Conservation (phyloP, 2,888 invertebrate species). For the Limnephilus rhombicus region DNA sequence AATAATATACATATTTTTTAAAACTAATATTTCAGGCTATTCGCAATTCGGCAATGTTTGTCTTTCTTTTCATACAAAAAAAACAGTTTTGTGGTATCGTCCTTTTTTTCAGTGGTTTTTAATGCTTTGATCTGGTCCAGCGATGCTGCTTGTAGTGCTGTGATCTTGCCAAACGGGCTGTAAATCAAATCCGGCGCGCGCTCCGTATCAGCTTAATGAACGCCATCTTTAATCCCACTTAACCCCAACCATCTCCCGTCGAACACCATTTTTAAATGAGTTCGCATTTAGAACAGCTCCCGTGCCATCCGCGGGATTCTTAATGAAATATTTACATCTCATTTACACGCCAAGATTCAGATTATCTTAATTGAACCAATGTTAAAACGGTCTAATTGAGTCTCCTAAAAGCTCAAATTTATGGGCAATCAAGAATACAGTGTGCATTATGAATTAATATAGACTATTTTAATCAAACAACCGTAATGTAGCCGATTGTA, state of each 20-base stretch:
- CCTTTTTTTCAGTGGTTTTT: neutral
- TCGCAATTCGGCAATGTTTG: too few relatives aligned
- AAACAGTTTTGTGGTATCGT: neutral
- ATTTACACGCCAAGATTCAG: neutral
- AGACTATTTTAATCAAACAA: too few relatives aligned
- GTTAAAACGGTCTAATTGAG: neutral
- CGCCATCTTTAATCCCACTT: conserved; percentile 65
- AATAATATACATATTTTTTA: too few relatives aligned
- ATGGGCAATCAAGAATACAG: neutral
- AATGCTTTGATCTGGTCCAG: neutral
- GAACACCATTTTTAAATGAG: conserved; percentile 35
- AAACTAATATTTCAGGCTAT: too few relatives aligned
- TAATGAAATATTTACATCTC: neutral
- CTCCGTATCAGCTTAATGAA: conserved; percentile 63
- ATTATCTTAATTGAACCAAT: neutral
- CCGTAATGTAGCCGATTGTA: too few relatives aligned
- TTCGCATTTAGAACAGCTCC: conserved; percentile 39
- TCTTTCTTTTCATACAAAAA: neutral
- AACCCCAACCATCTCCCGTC: conserved; percentile 51
- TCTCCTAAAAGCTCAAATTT: neutral
- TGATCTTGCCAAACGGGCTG: conserved; percentile 40
- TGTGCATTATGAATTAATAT: neutral
- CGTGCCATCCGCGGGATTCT: neutral
- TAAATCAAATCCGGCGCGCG: conserved; percentile 63
- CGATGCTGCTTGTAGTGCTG: neutral